Evolutionary conservation across 2,113 vertebrate species (phyloP).

Genomic region (Gadus macrocephalus): DNA sequence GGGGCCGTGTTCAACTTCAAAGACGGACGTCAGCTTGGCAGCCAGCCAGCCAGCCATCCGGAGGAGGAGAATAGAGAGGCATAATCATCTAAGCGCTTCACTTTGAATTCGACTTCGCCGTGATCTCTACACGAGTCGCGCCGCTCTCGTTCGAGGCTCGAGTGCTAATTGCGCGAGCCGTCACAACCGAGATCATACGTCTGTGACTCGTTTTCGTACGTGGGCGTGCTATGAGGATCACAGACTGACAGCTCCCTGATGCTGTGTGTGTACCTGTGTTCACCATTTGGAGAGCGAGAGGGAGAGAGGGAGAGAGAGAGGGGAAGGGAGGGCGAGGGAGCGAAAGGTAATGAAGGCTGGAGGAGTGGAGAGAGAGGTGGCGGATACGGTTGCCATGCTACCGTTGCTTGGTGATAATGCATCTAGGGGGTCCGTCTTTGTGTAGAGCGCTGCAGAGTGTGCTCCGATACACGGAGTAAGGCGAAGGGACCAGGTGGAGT

Average conservation of each 20-base stretch:
- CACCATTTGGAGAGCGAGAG: neutral
- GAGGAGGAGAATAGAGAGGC: no score
- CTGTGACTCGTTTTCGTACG: neutral
- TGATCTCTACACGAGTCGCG: no score
- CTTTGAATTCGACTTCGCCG: no score
- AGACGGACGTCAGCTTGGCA: conserved; percentile 35
- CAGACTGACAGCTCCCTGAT: neutral
- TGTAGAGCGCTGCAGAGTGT: conserved; percentile 8
- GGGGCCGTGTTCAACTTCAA: conserved; percentile 25
- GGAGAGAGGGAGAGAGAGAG: no score
- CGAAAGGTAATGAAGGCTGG: neutral
- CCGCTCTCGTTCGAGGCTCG: conserved; percentile 14
- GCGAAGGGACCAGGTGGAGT: conserved; percentile 31
- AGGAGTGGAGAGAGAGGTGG: conserved; percentile 6
- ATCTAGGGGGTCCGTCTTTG: conserved; percentile 26
- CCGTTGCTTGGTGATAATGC: conserved; percentile 46
- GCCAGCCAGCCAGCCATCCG: conserved; percentile 1
- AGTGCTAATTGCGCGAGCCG: conserved; percentile 6
- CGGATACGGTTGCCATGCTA: conserved; percentile 50
- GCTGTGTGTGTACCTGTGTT: conserved; percentile 24
- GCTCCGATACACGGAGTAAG: conserved; percentile 27
- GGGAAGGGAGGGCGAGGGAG: no score
- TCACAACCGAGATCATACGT: conserved; percentile 11
- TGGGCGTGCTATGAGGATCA: neutral
- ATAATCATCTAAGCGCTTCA: no score